phyloP scores from a whole-genome alignment of 2,888 invertebrate species.

The Argynnis bischoffii region DNA sequence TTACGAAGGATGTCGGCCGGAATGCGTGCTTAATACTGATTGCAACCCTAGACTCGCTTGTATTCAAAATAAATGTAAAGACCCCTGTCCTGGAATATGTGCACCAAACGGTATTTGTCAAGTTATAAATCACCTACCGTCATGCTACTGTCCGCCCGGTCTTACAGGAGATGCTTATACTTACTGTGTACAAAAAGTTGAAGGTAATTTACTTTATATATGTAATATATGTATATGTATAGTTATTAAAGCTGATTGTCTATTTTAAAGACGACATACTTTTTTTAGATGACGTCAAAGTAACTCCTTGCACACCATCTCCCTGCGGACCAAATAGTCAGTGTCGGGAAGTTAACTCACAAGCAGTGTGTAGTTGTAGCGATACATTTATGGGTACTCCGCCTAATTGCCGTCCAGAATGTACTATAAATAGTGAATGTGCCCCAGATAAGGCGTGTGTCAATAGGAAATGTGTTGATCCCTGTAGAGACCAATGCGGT shows the following conservation, averaged over 20 bases:
- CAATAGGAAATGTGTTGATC: constrained; percentile 89
- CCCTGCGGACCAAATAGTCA: constrained; percentile 91
- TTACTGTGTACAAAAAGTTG: constrained; percentile 77
- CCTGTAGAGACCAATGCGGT: constrained; percentile 90
- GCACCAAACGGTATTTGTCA: constrained; percentile 88
- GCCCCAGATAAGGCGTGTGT: constrained; percentile 88
- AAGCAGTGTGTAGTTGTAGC: constrained; percentile 88
- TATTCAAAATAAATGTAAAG: constrained; percentile 88
- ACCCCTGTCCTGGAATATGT: constrained; percentile 91
- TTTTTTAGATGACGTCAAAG: constrained; percentile 62
- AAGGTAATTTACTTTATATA: constrained; percentile 56
- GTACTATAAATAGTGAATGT: constrained; percentile 91
- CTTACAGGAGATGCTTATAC: constrained; percentile 87
- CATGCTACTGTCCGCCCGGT: constrained; percentile 86
- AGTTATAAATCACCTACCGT: constrained; percentile 89
- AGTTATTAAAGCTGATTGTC: background rate
- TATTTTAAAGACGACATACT: background rate
- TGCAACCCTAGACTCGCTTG: constrained; percentile 88
- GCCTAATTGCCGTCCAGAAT: constrained; percentile 90
- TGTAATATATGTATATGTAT: background rate
- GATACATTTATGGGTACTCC: constrained; percentile 88
- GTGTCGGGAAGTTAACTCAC: constrained; percentile 85
- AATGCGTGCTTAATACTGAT: constrained; percentile 91
- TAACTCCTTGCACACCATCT: constrained; percentile 85
- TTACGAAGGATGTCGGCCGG: constrained; percentile 87